These are phyloP conservation scores for Drosophila aff. DNA, from an alignment of 1,140 invertebrate genomes.

Conservation along the genomic window DNA sequence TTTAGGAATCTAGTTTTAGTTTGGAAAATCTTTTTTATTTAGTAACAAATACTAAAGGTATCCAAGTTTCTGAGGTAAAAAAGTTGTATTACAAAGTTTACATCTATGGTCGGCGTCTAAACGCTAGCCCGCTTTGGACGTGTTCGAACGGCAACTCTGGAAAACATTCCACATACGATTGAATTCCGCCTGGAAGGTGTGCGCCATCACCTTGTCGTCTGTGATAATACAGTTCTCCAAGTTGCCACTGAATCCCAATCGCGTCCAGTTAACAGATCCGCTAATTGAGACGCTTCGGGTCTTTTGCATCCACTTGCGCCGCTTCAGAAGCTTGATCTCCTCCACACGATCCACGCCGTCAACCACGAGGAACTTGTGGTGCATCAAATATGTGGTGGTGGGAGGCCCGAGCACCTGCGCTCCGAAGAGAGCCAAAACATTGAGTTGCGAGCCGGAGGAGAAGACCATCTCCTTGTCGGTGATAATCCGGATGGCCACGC, in stretches of 20 bases:
- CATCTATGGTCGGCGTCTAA: background rate
- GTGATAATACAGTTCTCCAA: slow-evolving; percentile 71
- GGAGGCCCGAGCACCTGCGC: slow-evolving; percentile 52
- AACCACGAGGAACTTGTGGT: slow-evolving; percentile 75
- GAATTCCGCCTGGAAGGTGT: slow-evolving; percentile 61
- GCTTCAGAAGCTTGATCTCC: slow-evolving; percentile 16
- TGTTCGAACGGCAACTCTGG: background rate
- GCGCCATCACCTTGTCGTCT: slow-evolving; percentile 10
- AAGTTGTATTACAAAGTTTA: background rate
- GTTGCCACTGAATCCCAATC: slow-evolving; percentile 61
- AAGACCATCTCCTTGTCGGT: slow-evolving; percentile 62
- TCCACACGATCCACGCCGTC: slow-evolving; percentile 46
- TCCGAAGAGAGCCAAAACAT: background rate
- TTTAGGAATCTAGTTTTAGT: background rate
- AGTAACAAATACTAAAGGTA: background rate
- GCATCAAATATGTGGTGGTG: slow-evolving; percentile 54
- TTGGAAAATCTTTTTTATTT: background rate
- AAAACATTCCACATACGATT: slow-evolving; percentile 67
- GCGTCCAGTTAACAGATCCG: slow-evolving; percentile 75
- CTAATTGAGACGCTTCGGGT: slow-evolving; percentile 35
- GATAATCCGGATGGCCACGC: slow-evolving; percentile 61
- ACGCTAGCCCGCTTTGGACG: too few species aligned
- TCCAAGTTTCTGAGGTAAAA: background rate
- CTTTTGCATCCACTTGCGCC: background rate
- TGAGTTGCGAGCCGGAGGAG: slow-evolving; percentile 48